Evolutionary conservation across 2,113 vertebrate species (phyloP), one percentile per base, ranked within the genome.

Genomic region (Sylvilagus bachmani): DNA sequence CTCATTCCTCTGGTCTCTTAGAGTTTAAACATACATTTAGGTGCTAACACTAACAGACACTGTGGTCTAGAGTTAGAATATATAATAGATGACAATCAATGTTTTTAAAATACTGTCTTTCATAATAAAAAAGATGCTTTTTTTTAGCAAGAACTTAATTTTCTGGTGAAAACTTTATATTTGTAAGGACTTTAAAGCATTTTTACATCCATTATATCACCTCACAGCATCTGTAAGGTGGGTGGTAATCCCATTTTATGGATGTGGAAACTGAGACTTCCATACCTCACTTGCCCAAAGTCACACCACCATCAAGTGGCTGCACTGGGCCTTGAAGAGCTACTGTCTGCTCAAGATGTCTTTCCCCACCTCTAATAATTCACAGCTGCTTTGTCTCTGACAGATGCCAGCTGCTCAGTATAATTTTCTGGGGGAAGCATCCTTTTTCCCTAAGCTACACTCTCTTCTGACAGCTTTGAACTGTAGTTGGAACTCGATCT

Each of bases 141-240:
- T 96, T 44, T 44, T 44, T 44, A 88, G 88, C 24, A 89, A 36
- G 81, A 73, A 80, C 14, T 86, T 93, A 70, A 86, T 71, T 82
- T 75, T 81, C 29, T n/a, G n/a, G 22, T 89, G 62, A 89, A 97
- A 90, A 92, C 81, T 33, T 61, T 66, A n/a, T 86, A 6, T 81
- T 64, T 71, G 5, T 74, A 49, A 94, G 36, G 55, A 78, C 29
- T 94, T 82, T 93, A 87, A 86, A 71, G n/a, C 6, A 62, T 92
- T 80, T 88, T 90, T 19, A 67, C 2, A 5, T 71, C 27, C 14
- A 31, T 91, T 55, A 21, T 84, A 69, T 94, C 44, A 85, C 17
- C 74, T 91, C 21, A 58, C 16, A 86, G 12, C 5, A 36, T 4
- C 83, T 83, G 5, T 67, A 36, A 87, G 11, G 27, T 85, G 67